phyloP scores from a whole-genome alignment of 2,888 invertebrate genomes.

The Athalia rosae region DNA sequence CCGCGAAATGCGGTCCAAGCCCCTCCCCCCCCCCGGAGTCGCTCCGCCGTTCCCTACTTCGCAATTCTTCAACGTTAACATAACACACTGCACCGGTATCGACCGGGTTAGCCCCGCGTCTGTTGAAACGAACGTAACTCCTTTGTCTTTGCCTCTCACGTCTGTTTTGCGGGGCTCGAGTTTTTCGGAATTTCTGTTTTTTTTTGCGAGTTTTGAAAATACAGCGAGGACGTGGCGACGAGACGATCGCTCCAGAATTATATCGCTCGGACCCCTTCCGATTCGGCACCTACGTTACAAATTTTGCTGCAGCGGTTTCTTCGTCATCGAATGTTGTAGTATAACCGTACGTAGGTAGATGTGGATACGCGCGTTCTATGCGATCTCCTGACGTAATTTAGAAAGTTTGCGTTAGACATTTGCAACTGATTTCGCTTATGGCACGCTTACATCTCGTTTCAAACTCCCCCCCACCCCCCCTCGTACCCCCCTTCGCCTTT shows the following conservation, averaged over 20 bases:
- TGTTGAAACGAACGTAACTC: too few species aligned
- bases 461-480: constrained; percentile 7
- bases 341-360: background rate
- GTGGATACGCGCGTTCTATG: background rate
- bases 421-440: constrained; percentile 44
- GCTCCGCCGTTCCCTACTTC: constrained; percentile 11
- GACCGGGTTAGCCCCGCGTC: too few species aligned
- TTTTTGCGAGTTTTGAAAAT: too few species aligned
- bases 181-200: too few species aligned
- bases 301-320: background rate
- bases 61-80: constrained; percentile 5
- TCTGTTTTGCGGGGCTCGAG: too few species aligned
- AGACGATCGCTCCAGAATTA: too few species aligned
- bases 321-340: background rate
- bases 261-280: too few species aligned
- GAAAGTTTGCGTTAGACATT: constrained; percentile 44
- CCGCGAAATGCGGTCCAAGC: constrained; percentile 3
- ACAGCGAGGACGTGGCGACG: too few species aligned
- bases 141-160: too few species aligned
- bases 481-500: background rate
- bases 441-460: constrained; percentile 43
- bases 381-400: constrained; percentile 42
- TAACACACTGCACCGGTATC: too few species aligned
- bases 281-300: background rate
- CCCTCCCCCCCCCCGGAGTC: too few species aligned